These are phyloP conservation scores for Sebastes goodei DNA, from an alignment of 2,797 vertebrate species.

Conservation along the genomic window DNA sequence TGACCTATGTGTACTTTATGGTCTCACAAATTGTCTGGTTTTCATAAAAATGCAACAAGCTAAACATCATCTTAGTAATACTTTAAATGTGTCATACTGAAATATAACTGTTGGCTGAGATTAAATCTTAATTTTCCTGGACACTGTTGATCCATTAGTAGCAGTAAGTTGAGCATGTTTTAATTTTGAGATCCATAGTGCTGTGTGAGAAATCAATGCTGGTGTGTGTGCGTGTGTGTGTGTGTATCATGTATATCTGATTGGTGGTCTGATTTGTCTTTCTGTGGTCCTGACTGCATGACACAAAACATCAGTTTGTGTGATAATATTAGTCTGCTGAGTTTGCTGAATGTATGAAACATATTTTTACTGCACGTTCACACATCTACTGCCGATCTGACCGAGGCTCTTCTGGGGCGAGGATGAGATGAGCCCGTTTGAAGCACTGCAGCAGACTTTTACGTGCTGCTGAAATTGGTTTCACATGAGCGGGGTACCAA, in stretches of 20 bases:
- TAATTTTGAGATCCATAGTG: background rate
- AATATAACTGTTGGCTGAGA: background rate
- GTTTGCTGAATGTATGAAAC: background rate
- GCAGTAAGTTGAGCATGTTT: background rate
- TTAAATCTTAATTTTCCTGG: background rate
- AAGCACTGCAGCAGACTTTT: constrained; percentile 47
- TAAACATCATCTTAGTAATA: background rate
- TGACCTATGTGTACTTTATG: background rate
- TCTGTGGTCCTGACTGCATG: constrained; percentile 32
- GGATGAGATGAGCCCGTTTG: constrained; percentile 56
- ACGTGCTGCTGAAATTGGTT: constrained; percentile 78
- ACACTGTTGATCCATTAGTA: background rate
- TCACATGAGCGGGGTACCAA: constrained; percentile 80
- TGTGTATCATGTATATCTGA: background rate
- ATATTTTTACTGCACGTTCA: background rate
- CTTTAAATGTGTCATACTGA: background rate
- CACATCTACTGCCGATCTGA: background rate
- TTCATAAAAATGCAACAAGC: background rate
- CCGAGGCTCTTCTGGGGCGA: constrained; percentile 3
- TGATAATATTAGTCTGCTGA: background rate
- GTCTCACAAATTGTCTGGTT: background rate
- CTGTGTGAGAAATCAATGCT: background rate
- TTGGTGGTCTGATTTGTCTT: constrained; percentile 29
- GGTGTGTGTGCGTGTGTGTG: background rate
- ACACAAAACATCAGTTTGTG: constrained; percentile 44